Evolutionary conservation across 2,797 vertebrate species (phyloP).

Genomic region (Lutjanus campechanus): DNA sequence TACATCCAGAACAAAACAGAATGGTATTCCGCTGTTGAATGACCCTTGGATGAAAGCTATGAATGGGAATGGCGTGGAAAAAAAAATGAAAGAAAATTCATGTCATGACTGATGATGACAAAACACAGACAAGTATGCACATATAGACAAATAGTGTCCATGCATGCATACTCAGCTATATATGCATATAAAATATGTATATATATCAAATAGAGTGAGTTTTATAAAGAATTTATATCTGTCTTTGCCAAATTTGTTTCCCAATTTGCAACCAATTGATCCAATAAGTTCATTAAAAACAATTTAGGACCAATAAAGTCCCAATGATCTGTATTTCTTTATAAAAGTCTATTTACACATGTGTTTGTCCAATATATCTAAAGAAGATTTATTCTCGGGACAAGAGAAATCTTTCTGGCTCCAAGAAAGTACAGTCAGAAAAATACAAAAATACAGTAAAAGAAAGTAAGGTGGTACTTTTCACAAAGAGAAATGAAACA

Average conservation of each 20-base stretch:
- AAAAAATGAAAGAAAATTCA: constrained; percentile 60
- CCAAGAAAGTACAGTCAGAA: constrained; percentile 43
- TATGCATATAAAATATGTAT: constrained; percentile 84
- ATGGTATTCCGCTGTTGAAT: constrained; percentile 85
- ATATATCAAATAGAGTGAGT: constrained; percentile 88
- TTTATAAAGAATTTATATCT: constrained; percentile 86
- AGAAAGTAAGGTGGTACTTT: constrained; percentile 35
- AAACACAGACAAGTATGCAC: constrained; percentile 81
- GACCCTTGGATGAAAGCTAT: constrained; percentile 72
- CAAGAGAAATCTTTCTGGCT: constrained; percentile 60
- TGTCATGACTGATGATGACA: constrained; percentile 74
- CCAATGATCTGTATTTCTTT: constrained; percentile 82
- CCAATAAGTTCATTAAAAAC: constrained; percentile 61
- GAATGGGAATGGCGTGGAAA: constrained; percentile 69
- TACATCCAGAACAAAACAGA: constrained; percentile 84
- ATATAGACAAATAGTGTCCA: constrained; percentile 68
- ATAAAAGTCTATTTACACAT: constrained; percentile 84
- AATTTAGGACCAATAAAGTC: constrained; percentile 71
- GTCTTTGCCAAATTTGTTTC: constrained; percentile 70
- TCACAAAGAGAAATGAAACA: constrained; percentile 36
- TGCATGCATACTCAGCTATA: constrained; percentile 83
- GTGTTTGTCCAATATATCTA: constrained; percentile 84
- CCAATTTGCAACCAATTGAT: constrained; percentile 70
- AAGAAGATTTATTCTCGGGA: constrained; percentile 75
- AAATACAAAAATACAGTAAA: constrained; percentile 33